Evolutionary conservation across 1,140 invertebrate species (phyloP).

Genomic region (Caerostris darwini): DNA sequence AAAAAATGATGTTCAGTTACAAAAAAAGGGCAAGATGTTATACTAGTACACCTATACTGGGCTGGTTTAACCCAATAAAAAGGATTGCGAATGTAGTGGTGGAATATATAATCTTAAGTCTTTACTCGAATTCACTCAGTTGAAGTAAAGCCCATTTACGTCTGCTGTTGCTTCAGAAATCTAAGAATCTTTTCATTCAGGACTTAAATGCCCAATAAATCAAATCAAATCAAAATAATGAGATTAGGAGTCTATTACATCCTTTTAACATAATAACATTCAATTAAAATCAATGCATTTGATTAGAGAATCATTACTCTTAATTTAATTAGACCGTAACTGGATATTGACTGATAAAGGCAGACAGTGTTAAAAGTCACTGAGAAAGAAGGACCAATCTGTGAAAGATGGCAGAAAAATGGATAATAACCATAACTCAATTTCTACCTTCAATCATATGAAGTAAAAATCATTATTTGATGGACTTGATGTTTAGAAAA

Average conservation of each 20-base stretch:
- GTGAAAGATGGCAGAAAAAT: neutral
- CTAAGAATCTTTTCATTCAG: too few species aligned
- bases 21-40: neutral
- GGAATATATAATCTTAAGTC: slow-evolving; percentile 33
- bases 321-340: neutral
- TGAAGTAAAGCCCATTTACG: slow-evolving; percentile 23
- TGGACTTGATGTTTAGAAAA: neutral
- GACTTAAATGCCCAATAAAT: too few species aligned
- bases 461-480: slow-evolving; percentile 9
- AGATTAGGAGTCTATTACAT: neutral
- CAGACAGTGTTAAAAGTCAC: neutral
- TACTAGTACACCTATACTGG: neutral
- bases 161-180: neutral
- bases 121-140: slow-evolving; percentile 37
- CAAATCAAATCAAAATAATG: too few species aligned
- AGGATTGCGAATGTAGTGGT: neutral
- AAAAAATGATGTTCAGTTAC: neutral
- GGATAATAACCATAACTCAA: slow-evolving; percentile 40
- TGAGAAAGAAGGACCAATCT: neutral
- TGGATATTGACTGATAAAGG: neutral
- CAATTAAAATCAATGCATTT: neutral
- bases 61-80: slow-evolving; percentile 4
- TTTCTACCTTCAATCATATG: slow-evolving; percentile 5
- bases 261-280: neutral
- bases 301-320: neutral